A percentile compares a stretch with the other conserved stretches of the same genome.
Evolutionary conservation across 2,888 invertebrate genomes (phyloP).

Genomic region (Ethmia dodecea): DNA sequence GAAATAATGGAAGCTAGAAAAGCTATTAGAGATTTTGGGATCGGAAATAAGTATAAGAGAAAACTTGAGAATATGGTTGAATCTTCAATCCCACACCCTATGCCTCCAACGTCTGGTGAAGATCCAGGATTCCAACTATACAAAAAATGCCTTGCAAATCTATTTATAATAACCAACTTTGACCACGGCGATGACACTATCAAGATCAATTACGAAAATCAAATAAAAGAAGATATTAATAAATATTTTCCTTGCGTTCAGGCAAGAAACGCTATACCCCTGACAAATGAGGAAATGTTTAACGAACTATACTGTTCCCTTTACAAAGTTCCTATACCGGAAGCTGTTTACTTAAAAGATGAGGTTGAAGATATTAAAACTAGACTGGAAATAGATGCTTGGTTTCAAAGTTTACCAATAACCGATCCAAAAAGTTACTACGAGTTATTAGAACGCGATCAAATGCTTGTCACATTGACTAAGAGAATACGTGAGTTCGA

Average conservation of each 20-base stretch:
- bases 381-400: conserved; percentile 43
- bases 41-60: conserved; percentile 41
- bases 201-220: conserved; percentile 39
- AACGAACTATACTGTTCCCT: conserved; percentile 43
- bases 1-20: conserved; percentile 34
- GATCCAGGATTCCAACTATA: conserved; percentile 49
- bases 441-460: conserved; percentile 38
- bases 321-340: conserved; percentile 42
- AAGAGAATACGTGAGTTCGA: conserved; percentile 46
- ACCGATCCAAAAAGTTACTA: conserved; percentile 21
- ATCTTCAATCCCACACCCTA: conserved; percentile 37
- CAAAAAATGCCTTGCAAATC: conserved; percentile 41
- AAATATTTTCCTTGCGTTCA: conserved; percentile 35
- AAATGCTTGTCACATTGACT: conserved; percentile 38
- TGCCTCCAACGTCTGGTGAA: conserved; percentile 20
- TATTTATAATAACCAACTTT: conserved; percentile 53
- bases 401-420: conserved; percentile 45
- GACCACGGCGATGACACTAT: conserved; percentile 38
- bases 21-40: conserved; percentile 30
- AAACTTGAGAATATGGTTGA: conserved; percentile 43
- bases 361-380: conserved; percentile 52
- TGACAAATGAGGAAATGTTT: conserved; percentile 39
- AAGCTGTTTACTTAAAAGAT: conserved; percentile 30
- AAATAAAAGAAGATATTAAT: conserved; percentile 35
- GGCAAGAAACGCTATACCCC: conserved; percentile 32